Base-by-base conservation (phyloP, 2,888 invertebrate species). In the Hofmannophila pseudospretella region DNA sequence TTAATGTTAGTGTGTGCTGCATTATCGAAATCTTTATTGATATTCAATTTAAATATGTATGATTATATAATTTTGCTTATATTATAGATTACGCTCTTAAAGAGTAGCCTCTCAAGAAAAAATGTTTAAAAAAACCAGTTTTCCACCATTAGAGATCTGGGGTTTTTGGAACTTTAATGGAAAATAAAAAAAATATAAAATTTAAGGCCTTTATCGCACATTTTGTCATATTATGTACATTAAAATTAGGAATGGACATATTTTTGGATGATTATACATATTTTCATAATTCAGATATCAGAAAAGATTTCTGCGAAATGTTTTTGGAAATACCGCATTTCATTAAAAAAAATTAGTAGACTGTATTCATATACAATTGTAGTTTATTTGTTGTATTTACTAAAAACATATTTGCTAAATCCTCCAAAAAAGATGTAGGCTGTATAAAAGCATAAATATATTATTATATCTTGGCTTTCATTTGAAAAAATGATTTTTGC, bases 1-100 rank as follows among this genome's bases (percentile, higher is more conserved):
- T 51, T 50, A 60, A 65, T 65, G 45, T 71, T 70, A 67, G 58
- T 70, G 73, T 77, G 78, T 80, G 80, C 73, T 79, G 79, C 73
- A 71, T 58, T 67, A 67, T 67, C 58, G 67, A 75, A 75, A 68
- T 77, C 69, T 69, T 72, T 67, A 63, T 65, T 68, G 71, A 71
- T 73, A 63, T 69, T 65, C 60, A 62, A 58, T 54, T 46, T 51
- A 65, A 65, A 67, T 75, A 75, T 73, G 64, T 80, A 72, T 71
- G 54, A 62, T 69, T 67, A 66, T 64, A 63, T 72, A 67, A 62
- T 61, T 67, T 58, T 57, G 58, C 65, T 59, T 67, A 58, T 57
- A 50, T 58, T 60, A 54, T 57, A 58, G 61, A 54, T 61, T 51
- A 45, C 54, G 51, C 63, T 65, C 67, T 66, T 7, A 45, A 62